Percentiles rank a stretch among this genome's conserved stretches.
Evolutionary conservation across 2,888 invertebrate species (phyloP).

Genomic region (Drosophila lacicola): DNA sequence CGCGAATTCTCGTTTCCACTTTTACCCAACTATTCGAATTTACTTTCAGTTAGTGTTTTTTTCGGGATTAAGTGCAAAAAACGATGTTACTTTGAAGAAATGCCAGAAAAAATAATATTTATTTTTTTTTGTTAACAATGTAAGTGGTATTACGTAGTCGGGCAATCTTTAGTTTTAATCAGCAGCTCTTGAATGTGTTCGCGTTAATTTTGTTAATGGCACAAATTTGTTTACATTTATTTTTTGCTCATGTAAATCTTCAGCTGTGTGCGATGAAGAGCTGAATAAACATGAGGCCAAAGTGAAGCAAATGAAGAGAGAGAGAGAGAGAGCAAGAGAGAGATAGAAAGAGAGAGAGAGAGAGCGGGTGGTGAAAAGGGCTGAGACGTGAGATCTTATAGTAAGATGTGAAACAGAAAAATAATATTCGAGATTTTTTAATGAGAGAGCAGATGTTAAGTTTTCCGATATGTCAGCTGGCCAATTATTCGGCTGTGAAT

Average conservation of each 20-base stretch:
- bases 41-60: no score
- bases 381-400: slow-evolving; percentile 6
- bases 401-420: neutral
- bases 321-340: neutral
- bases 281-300: slow-evolving; percentile 23
- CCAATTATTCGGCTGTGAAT: slow-evolving; percentile 2
- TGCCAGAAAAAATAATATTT: no score
- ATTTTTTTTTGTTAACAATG: neutral
- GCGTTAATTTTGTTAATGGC: slow-evolving; percentile 70
- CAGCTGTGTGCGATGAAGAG: slow-evolving; percentile 32
- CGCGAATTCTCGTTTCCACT: no score
- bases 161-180: slow-evolving; percentile 2
- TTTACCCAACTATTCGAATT: no score
- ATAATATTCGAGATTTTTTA: neutral
- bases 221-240: slow-evolving; percentile 64
- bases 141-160: slow-evolving; percentile 32
- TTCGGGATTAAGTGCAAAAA: no score
- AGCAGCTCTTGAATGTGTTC: slow-evolving; percentile 39
- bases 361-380: neutral
- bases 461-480: slow-evolving; percentile 1
- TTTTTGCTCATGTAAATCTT: slow-evolving; percentile 27
- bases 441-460: neutral
- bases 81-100: no score
- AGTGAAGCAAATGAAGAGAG: neutral
- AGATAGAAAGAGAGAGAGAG: neutral